Evolutionary conservation across 2,888 invertebrate species (phyloP), one percentile per base, ranked within the genome.

Genomic region (Heliconius hortense): DNA sequence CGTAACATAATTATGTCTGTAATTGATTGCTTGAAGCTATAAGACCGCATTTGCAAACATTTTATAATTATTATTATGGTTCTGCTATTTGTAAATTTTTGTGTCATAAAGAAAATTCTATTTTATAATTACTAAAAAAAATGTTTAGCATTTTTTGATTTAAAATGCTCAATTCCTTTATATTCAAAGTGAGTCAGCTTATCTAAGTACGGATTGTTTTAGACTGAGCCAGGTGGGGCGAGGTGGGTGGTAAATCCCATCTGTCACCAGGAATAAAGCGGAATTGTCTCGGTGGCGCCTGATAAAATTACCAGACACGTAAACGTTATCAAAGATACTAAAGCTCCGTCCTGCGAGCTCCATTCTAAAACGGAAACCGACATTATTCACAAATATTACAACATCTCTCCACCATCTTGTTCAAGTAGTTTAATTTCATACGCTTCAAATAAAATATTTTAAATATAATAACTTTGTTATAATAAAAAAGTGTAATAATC

Each of bases 221-320:
- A 75, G 78, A 74, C 68, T 81, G 84, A 82, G 82, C 84, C 79
- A 82, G 81, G 26, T 21, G 39, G 26, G 26, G 18, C 68, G 82
- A 84, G 83, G 83, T 84, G 80, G 82, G 81, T 77, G 81, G 79
- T 78, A 81, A 83, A 83, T 79, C 84, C 81, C 85, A 86, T 86
- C 84, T 88, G 85, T 88, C 86, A 87, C 83, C 82, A 81, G 82
- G 83, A 82, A 85, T 88, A 88, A 89, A 88, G 87, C 85, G 84
- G 78, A 77, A 79, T 83, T 80, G 82, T 82, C 80, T 82, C 80
- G 79, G 82, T 81, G 83, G 80, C 80, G 83, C 81, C 82, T 85
- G 88, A 87, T 88, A 86, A 86, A 85, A 84, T 87, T 87, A 87
- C 87, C 76, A 84, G 82, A 83, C 87, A 87, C 86, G 86, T 86